A percentile compares a stretch with the other conserved stretches of the same genome.
phyloP scores from a whole-genome alignment of 2,113 vertebrate genomes.

The Psephotus haematonotus region DNA sequence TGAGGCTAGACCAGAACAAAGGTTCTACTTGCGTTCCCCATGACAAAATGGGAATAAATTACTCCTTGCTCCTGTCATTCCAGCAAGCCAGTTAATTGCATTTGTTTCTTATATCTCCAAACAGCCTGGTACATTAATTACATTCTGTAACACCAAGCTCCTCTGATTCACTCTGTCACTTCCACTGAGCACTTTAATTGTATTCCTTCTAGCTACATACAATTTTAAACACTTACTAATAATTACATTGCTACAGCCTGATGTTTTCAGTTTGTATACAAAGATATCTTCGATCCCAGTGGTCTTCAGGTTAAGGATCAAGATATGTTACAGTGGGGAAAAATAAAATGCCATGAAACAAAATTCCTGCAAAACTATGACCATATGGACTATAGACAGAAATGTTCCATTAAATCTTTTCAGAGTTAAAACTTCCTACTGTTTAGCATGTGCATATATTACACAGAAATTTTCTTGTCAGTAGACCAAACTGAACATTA shows the following conservation, averaged over 20 bases:
- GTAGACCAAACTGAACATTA: background rate
- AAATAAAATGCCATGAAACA: background rate
- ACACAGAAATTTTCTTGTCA: background rate
- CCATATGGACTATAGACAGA: background rate
- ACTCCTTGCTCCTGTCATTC: constrained; percentile 53
- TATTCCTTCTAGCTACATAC: constrained; percentile 58
- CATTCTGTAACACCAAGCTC: constrained; percentile 73
- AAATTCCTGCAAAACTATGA: background rate
- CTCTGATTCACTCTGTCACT: constrained; percentile 76
- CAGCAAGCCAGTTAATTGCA: constrained; percentile 76
- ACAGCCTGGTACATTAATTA: constrained; percentile 75
- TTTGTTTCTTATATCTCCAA: constrained; percentile 77
- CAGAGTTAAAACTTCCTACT: background rate
- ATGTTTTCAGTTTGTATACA: background rate
- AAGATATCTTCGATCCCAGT: background rate
- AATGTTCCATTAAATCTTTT: background rate
- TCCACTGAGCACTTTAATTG: constrained; percentile 73
- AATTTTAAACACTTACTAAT: constrained; percentile 43
- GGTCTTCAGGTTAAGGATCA: background rate
- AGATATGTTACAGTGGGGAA: background rate
- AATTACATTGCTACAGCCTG: constrained; percentile 33
- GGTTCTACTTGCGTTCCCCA: constrained; percentile 42
- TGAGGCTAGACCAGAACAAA: constrained; percentile 52
- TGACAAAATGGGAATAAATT: constrained; percentile 54
- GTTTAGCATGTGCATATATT: background rate